Conservation (phyloP, 2,888 invertebrate species). For the Caenorhabditis auriculariae region DNA sequence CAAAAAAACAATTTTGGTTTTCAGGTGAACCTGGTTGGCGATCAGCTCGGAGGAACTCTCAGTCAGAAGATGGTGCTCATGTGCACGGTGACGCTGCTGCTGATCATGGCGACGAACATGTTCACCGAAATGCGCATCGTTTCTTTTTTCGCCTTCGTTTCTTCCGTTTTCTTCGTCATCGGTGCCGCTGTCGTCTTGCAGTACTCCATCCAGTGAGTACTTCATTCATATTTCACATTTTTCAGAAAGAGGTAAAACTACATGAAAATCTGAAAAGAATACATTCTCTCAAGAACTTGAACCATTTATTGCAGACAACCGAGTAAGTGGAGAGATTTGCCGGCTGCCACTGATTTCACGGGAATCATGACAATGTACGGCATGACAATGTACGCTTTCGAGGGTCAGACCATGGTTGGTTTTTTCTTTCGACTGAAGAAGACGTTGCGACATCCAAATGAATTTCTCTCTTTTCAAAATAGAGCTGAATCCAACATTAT, state of each 20-base stretch:
- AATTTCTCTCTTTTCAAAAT: no score
- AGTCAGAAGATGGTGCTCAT: constrained; percentile 54
- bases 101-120: constrained; percentile 61
- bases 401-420: constrained; percentile 62
- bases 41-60: constrained; percentile 43
- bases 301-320: constrained; percentile 28
- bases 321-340: constrained; percentile 58
- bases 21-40: constrained; percentile 50
- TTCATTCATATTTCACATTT: neutral
- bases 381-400: constrained; percentile 63
- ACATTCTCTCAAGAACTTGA: neutral
- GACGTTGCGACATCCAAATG: neutral
- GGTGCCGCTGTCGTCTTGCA: constrained; percentile 61
- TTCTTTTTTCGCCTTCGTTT: constrained; percentile 59
- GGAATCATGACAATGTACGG: constrained; percentile 61
- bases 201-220: constrained; percentile 49
- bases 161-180: constrained; percentile 62
- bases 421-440: neutral
- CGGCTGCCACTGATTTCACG: constrained; percentile 57
- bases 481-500: no score
- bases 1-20: neutral
- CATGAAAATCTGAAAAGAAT: neutral
- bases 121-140: constrained; percentile 56
- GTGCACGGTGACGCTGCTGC: constrained; percentile 56
- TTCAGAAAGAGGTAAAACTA: neutral